A percentile compares a stretch with the other conserved stretches of the same genome.
phyloP scores from a whole-genome alignment of 2,797 vertebrate genomes.

The Halcyon badia region DNA sequence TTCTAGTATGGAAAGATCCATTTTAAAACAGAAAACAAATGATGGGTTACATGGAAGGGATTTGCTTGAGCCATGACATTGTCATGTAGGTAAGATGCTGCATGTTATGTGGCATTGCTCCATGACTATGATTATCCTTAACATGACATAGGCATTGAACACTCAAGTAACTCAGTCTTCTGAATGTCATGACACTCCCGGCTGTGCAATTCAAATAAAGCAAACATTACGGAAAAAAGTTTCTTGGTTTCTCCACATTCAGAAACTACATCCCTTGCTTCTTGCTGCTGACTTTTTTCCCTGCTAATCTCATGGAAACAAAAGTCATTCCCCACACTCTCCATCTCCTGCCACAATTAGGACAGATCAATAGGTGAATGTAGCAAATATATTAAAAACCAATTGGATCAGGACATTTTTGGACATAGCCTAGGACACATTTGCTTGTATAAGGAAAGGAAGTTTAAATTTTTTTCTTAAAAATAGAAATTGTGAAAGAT shows the following conservation, averaged over 20 bases:
- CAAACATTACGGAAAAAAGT: not conserved
- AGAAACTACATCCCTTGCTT: not conserved
- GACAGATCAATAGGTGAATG: not conserved
- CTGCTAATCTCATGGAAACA: not conserved
- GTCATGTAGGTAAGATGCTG: not conserved
- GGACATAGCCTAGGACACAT: not conserved
- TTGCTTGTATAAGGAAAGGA: not conserved
- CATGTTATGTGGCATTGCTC: fast-evolving
- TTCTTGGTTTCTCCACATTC: not conserved
- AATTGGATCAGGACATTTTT: not conserved
- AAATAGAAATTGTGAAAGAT: not conserved
- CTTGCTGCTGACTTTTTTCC: not conserved
- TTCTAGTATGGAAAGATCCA: not conserved
- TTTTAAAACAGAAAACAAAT: not conserved
- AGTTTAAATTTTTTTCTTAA: not conserved
- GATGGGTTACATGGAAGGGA: not conserved
- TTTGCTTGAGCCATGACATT: not conserved
- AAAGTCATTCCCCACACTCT: not conserved
- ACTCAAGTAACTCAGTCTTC: not conserved
- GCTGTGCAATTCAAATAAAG: not conserved
- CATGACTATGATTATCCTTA: not conserved
- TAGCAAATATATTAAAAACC: not conserved
- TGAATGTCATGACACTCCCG: not conserved
- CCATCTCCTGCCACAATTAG: fast-evolving
- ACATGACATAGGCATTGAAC: not conserved